Evolutionary conservation across 2,888 invertebrate genomes (phyloP), one percentile per base, ranked within the genome.

Genomic region (Patella pellucida): DNA sequence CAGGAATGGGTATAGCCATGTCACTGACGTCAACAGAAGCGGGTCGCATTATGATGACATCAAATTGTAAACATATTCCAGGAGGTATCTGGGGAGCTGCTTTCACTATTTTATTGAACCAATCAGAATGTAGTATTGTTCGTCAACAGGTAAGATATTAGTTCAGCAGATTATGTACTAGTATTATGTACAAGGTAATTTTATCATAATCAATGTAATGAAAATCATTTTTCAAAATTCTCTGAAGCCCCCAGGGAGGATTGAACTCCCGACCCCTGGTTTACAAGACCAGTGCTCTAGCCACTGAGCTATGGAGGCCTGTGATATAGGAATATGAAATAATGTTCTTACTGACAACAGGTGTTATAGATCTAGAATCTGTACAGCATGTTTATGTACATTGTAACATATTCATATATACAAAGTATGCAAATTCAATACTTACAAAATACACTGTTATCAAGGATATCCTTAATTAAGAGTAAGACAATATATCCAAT

Each of bases 261-360:
- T 93, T 92, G 93, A 93, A 93, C 93, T 93, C 93, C 92, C 92
- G 93, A 93, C 93, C 93, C 92, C 93, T 93, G 93, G 93, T 93
- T 93, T 93, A 93, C 93, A 92, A 93, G 93, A 93, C 93, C 93
- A 93, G 92, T 93, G 93, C 93, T 93, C 93, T 93, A 88, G 83
- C 93, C 93, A 93, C 93, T 93, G 93, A 93, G 93, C 93, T 93
- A 93, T 92, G 92, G 92, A 92, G 94, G 94, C 87, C 78, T 52
- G 31, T 41, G 23, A 16, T 2, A 50, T 11, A 15, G 51, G 2
- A 3, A n/a, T 52, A n/a, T 23, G 3, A 19, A 41, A 11, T 51
- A 41, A 41, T 41, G 7, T 41, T 9, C 41, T 41, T 41, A 41
- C 9, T 41, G 41, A 9, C 41, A 41, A 9, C 41, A 41, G 41